A percentile compares a stretch with the other conserved stretches of the same genome.
These are phyloP conservation scores for Thamnophis sirtalis DNA, from an alignment of 2,113 vertebrate species.

Conservation along the genomic window DNA sequence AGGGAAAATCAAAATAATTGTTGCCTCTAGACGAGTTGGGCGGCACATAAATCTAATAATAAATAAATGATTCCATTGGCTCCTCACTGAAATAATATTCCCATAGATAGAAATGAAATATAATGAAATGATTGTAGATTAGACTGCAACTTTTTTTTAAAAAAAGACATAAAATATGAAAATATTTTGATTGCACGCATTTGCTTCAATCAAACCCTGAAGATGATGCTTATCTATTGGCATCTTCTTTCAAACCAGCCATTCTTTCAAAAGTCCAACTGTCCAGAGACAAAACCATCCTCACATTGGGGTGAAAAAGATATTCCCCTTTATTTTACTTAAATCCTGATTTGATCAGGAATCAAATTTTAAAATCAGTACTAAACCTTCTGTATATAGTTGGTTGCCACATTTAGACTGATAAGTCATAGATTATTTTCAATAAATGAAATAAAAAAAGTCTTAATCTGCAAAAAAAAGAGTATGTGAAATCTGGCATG, in stretches of 20 bases:
- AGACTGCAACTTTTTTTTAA: background rate
- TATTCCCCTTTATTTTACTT: background rate
- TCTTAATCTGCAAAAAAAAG: background rate
- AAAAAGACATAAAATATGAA: background rate
- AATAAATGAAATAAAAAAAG: background rate
- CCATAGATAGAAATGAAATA: background rate
- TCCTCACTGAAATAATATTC: fast-evolving
- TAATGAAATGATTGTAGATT: background rate
- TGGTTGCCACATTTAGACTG: background rate
- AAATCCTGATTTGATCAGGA: background rate
- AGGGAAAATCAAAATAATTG: background rate
- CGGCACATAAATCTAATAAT: background rate
- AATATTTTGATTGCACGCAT: background rate
- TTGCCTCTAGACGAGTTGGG: background rate
- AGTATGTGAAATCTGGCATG: background rate
- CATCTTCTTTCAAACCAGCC: background rate
- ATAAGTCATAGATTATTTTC: background rate
- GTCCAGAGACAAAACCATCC: background rate
- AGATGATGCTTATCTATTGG: background rate
- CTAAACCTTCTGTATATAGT: background rate
- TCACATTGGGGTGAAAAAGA: background rate
- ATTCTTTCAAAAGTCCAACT: background rate
- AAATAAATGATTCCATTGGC: background rate
- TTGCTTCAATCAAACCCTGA: background rate
- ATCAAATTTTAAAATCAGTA: background rate